phyloP scores from a whole-genome alignment of 2,797 vertebrate species.

The Distichodus sexfasciatus region DNA sequence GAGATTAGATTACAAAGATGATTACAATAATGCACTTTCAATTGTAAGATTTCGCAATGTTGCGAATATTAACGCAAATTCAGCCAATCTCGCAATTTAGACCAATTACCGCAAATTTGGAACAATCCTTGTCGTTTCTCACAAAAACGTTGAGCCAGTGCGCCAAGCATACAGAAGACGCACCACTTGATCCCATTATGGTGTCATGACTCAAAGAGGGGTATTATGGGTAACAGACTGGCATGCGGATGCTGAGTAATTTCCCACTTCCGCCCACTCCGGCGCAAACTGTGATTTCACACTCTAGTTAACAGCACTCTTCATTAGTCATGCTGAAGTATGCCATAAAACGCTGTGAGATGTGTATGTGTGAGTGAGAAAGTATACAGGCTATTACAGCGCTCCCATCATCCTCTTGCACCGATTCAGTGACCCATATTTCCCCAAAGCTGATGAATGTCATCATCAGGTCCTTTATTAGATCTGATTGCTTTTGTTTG shows the following conservation, averaged over 20 bases:
- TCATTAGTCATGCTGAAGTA: conserved; percentile 22
- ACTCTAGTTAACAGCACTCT: conserved; percentile 50
- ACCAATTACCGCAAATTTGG: no score
- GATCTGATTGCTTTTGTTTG: background rate
- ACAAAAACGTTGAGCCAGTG: background rate
- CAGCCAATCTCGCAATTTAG: no score
- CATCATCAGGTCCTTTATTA: background rate
- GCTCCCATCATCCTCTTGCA: background rate
- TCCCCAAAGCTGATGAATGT: background rate
- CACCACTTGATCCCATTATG: background rate
- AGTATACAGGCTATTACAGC: background rate
- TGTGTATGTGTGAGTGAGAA: background rate
- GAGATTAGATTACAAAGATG: no score
- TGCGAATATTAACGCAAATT: no score
- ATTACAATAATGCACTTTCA: background rate
- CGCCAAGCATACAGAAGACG: background rate
- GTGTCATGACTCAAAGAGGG: background rate
- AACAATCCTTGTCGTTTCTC: no score
- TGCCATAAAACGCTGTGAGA: background rate
- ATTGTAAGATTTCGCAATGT: background rate
- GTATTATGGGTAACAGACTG: conserved; percentile 33
- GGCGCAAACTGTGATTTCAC: conserved; percentile 51
- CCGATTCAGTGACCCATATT: background rate
- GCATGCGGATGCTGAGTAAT: conserved; percentile 15
- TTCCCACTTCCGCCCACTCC: conserved; percentile 31